These are phyloP conservation scores for Xyrauchen texanus DNA, from an alignment of 2,113 vertebrate species.

Conservation along the genomic window DNA sequence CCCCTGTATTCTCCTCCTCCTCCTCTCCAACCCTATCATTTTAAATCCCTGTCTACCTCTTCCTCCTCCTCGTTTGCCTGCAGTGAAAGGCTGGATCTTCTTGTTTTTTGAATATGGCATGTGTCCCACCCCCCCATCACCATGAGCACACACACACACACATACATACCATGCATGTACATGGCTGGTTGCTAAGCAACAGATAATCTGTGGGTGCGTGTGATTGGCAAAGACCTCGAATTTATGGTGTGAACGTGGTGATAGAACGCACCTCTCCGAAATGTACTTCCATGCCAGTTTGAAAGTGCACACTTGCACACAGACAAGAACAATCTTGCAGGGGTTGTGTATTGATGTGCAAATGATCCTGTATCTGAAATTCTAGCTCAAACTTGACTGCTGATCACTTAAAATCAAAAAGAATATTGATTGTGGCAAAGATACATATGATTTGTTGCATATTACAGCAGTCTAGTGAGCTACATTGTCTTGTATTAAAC, in stretches of 20 bases:
- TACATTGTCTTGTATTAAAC: too few relatives aligned
- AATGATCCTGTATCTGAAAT: too few relatives aligned
- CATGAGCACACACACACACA: background rate
- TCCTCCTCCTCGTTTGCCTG: background rate
- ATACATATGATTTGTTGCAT: background rate
- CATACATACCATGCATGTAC: constrained; percentile 52
- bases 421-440: background rate
- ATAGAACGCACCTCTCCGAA: constrained; percentile 51
- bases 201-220: constrained; percentile 68
- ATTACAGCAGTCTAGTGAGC: background rate
- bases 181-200: constrained; percentile 85
- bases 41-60: constrained; percentile 8
- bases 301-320: background rate
- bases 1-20: background rate
- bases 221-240: constrained; percentile 71
- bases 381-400: background rate
- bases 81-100: background rate
- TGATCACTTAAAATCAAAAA: background rate
- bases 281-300: background rate
- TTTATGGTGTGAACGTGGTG: constrained; percentile 66
- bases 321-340: too few relatives aligned
- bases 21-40: constrained; percentile 5
- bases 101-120: constrained; percentile 27
- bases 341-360: too few relatives aligned
- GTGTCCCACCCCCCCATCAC: background rate